A percentile compares a stretch with the other conserved stretches of the same genome.
phyloP scores from a whole-genome alignment of 2,797 vertebrate species.

The Propithecus deckenii region DNA sequence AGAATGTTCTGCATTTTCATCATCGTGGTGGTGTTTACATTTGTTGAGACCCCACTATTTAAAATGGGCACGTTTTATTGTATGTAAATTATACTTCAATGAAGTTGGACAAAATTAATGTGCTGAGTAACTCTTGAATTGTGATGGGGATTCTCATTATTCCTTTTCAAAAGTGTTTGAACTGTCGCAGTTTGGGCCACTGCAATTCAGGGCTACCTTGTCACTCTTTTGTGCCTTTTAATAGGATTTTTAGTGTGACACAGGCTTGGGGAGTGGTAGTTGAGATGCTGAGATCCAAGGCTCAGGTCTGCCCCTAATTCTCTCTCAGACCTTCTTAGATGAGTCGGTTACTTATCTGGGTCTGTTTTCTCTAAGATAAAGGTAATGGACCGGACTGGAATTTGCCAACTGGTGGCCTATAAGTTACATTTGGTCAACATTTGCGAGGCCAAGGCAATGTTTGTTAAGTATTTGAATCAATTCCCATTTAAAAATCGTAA shows the following conservation, averaged over 20 bases:
- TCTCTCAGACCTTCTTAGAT: background rate
- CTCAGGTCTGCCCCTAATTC: background rate
- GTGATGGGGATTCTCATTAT: background rate
- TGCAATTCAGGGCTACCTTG: background rate
- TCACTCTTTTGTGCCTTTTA: background rate
- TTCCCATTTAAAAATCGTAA: conserved; percentile 1
- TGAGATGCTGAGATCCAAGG: background rate
- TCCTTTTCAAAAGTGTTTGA: background rate
- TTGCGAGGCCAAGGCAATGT: background rate
- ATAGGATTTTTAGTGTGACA: background rate
- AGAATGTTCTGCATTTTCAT: background rate
- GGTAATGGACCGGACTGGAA: background rate
- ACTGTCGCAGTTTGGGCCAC: background rate
- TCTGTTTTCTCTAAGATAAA: background rate
- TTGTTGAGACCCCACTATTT: background rate
- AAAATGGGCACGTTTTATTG: background rate
- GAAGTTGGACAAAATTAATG: background rate
- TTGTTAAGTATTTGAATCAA: conserved; percentile 15
- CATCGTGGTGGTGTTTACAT: background rate
- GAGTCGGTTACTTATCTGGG: background rate
- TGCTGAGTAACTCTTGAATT: background rate
- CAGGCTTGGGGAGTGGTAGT: background rate
- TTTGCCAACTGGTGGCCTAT: background rate
- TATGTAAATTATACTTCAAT: background rate
- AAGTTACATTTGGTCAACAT: background rate